These are phyloP conservation scores for Drosophila recens DNA, from an alignment of 2,888 invertebrate genomes.

Conservation along the genomic window DNA sequence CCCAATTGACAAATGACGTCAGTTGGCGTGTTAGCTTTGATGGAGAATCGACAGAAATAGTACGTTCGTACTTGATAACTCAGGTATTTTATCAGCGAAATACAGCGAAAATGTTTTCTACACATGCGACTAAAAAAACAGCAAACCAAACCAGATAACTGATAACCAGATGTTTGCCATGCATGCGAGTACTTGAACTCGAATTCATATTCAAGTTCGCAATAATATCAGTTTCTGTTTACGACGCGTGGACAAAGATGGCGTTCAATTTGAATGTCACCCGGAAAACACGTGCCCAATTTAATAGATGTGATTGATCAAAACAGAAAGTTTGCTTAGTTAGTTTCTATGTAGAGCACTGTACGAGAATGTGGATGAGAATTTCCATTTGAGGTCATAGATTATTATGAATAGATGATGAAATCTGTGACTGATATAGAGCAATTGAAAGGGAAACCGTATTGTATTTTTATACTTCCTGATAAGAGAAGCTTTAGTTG, in stretches of 20 bases:
- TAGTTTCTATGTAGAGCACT: background rate
- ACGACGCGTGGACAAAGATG: constrained; percentile 13
- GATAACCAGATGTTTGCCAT: constrained; percentile 57
- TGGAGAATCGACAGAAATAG: constrained; percentile 51
- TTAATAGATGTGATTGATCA: constrained; percentile 28
- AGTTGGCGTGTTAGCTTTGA: constrained; percentile 29
- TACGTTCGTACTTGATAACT: constrained; percentile 52
- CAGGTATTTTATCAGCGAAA: constrained; percentile 73
- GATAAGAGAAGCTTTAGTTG: background rate
- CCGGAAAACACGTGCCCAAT: constrained; percentile 45
- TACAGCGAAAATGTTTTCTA: constrained; percentile 30
- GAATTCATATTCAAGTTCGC: background rate
- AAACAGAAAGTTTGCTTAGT: constrained; percentile 1
- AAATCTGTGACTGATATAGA: background rate
- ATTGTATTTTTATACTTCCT: background rate
- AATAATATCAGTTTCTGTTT: constrained; percentile 51
- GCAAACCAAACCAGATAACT: constrained; percentile 43
- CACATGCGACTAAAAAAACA: constrained; percentile 47
- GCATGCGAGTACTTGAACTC: constrained; percentile 13
- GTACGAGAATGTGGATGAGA: background rate
- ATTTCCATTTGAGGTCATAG: background rate
- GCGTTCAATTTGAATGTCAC: constrained; percentile 40
- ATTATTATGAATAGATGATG: constrained; percentile 1
- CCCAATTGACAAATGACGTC: constrained; percentile 58
- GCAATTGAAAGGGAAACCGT: background rate